Percentiles rank a stretch among this genome's conserved stretches.
phyloP scores from a whole-genome alignment of 2,797 vertebrate genomes.

The Phrynocephalus forsythii region DNA sequence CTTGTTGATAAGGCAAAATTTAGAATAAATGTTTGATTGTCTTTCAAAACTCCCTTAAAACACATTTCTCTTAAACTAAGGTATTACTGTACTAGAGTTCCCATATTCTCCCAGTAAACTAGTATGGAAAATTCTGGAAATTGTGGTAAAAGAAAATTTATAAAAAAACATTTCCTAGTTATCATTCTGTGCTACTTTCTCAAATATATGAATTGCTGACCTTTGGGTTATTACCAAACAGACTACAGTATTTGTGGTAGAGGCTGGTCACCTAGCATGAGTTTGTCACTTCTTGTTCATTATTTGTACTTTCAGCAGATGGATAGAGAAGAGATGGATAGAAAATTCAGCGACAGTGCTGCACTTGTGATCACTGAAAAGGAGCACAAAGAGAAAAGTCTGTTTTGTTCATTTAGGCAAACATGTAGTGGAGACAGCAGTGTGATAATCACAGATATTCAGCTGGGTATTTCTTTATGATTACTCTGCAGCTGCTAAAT shows the following conservation, averaged over 20 bases:
- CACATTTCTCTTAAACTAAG: too few species aligned
- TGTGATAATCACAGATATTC: not conserved
- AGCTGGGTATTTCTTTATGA: not conserved
- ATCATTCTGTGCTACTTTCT: not conserved
- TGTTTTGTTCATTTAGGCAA: not conserved
- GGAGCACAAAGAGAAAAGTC: not conserved
- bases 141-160: not conserved
- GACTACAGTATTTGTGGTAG: not conserved
- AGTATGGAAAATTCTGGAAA: too few species aligned
- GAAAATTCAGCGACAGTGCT: not conserved
- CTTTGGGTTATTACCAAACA: not conserved
- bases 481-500: not conserved
- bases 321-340: not conserved
- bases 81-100: too few species aligned
- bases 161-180: not conserved
- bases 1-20: too few species aligned
- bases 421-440: not conserved
- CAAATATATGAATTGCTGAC: not conserved
- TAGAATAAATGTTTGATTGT: too few species aligned
- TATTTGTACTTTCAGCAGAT: not conserved
- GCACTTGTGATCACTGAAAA: not conserved
- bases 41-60: too few species aligned
- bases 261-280: not conserved
- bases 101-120: not conserved
- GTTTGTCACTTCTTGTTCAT: not conserved